Percentiles rank a stretch among this genome's conserved stretches.
phyloP scores from a whole-genome alignment of 1,140 invertebrate species.

The Zaprionus kolodkinae region DNA sequence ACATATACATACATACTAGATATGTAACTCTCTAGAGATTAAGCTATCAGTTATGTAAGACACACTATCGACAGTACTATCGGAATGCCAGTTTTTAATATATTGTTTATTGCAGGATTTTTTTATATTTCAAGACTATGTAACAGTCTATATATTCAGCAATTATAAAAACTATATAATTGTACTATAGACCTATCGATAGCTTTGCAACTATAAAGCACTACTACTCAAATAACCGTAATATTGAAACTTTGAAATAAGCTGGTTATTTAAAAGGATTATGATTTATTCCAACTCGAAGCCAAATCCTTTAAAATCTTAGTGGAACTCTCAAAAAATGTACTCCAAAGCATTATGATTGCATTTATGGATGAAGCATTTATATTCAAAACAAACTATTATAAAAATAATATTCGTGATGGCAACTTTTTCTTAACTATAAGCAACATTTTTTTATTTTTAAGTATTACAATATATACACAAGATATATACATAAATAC shows the following conservation, averaged over 20 bases:
- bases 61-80: constrained; percentile 12
- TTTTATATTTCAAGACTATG: too few relatives aligned
- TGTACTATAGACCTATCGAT: not conserved
- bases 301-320: constrained; percentile 31
- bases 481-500: constrained; percentile 22
- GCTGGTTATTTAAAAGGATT: not conserved
- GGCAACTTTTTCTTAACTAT: constrained; percentile 42
- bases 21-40: constrained; percentile 47
- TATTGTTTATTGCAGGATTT: not conserved
- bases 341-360: constrained; percentile 39
- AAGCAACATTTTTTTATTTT: constrained; percentile 41
- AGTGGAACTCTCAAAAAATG: constrained; percentile 7
- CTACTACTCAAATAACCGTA: constrained; percentile 22
- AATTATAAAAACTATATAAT: not conserved
- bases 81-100: constrained; percentile 1
- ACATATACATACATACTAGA: constrained; percentile 32
- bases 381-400: constrained; percentile 46
- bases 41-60: constrained; percentile 55
- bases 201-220: constrained; percentile 17
- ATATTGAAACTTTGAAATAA: constrained; percentile 18
- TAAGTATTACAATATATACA: constrained; percentile 48
- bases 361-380: constrained; percentile 74
- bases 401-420: constrained; percentile 52
- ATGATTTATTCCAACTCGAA: constrained; percentile 9
- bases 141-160: not conserved